Percentiles rank a stretch among this genome's conserved stretches.
Evolutionary conservation across 2,888 invertebrate species (phyloP).

Genomic region (Dermolepida albohirtum): DNA sequence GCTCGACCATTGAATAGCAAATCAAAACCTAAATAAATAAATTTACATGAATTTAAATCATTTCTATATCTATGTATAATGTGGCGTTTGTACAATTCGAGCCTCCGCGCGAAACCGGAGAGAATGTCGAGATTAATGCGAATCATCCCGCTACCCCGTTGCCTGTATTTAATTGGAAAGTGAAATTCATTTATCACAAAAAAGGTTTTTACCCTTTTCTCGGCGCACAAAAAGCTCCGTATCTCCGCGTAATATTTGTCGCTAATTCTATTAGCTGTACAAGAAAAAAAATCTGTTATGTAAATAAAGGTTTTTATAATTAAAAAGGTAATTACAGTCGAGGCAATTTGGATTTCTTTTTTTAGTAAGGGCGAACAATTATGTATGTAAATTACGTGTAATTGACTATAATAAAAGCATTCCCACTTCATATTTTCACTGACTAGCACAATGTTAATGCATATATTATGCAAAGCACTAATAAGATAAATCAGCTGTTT

Average conservation of each 20-base stretch:
- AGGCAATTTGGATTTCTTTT: slow-evolving; percentile 1
- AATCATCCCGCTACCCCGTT: not conserved
- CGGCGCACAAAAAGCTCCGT: not conserved
- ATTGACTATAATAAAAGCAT: not conserved
- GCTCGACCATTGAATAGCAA: slow-evolving; percentile 7
- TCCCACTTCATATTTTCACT: slow-evolving; percentile 8
- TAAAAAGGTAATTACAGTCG: slow-evolving; percentile 34
- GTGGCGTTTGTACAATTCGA: not conserved
- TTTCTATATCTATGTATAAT: not conserved
- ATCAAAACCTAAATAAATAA: slow-evolving; percentile 24
- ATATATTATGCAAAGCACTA: too few species aligned
- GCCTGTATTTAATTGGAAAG: slow-evolving; percentile 11
- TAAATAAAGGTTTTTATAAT: slow-evolving; percentile 37
- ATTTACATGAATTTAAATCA: slow-evolving; percentile 21
- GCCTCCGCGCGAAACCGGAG: slow-evolving; percentile 1
- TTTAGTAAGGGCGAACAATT: slow-evolving; percentile 2
- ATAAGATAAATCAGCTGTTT: too few species aligned
- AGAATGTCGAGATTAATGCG: slow-evolving; percentile 6
- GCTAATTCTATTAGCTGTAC: slow-evolving; percentile 21
- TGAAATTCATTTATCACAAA: slow-evolving; percentile 20
- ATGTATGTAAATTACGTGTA: slow-evolving; percentile 4
- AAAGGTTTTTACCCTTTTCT: slow-evolving; percentile 10
- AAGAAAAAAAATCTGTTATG: slow-evolving; percentile 33
- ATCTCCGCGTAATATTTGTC: slow-evolving; percentile 11
- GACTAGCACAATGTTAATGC: too few species aligned